These are phyloP conservation scores for Merops nubicus DNA, from an alignment of 2,113 vertebrate species.

Conservation along the genomic window DNA sequence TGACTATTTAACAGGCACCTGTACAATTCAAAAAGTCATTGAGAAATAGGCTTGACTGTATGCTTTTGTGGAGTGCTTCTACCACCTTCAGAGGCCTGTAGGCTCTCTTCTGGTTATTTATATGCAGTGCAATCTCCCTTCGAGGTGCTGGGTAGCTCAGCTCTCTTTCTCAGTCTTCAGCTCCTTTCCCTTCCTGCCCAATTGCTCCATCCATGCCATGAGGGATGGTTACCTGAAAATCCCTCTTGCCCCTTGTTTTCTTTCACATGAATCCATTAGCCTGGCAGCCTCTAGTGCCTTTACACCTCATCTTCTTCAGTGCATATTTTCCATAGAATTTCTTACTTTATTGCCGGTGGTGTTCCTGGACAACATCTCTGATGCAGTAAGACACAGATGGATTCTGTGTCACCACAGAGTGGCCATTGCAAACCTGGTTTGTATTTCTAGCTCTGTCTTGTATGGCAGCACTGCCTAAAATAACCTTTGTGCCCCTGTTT, in stretches of 20 bases:
- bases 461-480: background rate
- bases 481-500: background rate
- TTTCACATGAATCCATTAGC: background rate
- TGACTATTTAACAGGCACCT: background rate
- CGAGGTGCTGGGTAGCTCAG: background rate
- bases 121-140: background rate
- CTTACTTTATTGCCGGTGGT: background rate
- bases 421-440: background rate
- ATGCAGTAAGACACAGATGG: background rate
- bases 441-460: background rate
- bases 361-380: background rate
- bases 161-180: background rate
- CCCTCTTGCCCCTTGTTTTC: background rate
- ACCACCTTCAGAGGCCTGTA: background rate
- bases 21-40: background rate
- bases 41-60: background rate
- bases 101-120: rapidly evolving
- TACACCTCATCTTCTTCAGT: background rate
- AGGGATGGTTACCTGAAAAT: background rate
- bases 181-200: background rate
- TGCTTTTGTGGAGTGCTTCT: background rate
- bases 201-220: background rate
- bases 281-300: background rate
- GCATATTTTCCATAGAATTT: background rate
- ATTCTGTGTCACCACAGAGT: rapidly evolving